phyloP scores from a whole-genome alignment of 2,797 vertebrate genomes.

The Thaleichthys pacificus region DNA sequence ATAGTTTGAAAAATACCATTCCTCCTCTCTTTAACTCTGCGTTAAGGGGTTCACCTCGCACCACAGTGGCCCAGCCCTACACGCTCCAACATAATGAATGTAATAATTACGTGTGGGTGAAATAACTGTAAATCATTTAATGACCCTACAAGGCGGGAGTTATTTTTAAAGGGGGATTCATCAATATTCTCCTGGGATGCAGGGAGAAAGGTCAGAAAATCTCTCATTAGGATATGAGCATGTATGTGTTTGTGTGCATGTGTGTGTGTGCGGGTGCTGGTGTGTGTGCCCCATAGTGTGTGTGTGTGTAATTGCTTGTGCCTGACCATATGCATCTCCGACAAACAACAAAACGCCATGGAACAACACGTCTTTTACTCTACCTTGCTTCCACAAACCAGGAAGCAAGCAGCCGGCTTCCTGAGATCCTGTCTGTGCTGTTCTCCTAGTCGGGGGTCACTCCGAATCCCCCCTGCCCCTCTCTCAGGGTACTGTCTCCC shows the following conservation, averaged over 20 bases:
- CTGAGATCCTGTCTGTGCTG: too few species aligned
- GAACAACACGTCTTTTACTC: neutral
- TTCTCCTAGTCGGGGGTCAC: too few species aligned
- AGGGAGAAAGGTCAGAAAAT: slow-evolving; percentile 74
- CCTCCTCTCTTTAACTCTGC: neutral
- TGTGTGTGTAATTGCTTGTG: slow-evolving; percentile 30
- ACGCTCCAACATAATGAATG: slow-evolving; percentile 71
- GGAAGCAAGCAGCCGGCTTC: neutral
- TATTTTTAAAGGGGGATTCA: slow-evolving; percentile 80
- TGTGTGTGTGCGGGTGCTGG: neutral
- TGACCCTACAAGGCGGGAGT: slow-evolving; percentile 74
- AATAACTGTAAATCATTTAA: slow-evolving; percentile 80
- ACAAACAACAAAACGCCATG: neutral
- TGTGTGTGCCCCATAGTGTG: slow-evolving; percentile 15
- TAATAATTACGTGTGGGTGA: slow-evolving; percentile 74
- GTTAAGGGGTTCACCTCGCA: slow-evolving; percentile 50
- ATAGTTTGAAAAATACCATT: slow-evolving; percentile 16
- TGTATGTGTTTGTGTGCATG: slow-evolving; percentile 32
- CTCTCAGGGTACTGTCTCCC: neutral
- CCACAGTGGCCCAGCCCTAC: slow-evolving; percentile 47
- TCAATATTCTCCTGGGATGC: slow-evolving; percentile 77
- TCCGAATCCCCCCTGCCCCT: neutral
- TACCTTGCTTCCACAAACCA: neutral
- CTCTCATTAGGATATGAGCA: slow-evolving; percentile 70
- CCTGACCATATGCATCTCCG: neutral